Evolutionary conservation across 2,888 invertebrate species (phyloP).

Genomic region (Osmoderma eremita): DNA sequence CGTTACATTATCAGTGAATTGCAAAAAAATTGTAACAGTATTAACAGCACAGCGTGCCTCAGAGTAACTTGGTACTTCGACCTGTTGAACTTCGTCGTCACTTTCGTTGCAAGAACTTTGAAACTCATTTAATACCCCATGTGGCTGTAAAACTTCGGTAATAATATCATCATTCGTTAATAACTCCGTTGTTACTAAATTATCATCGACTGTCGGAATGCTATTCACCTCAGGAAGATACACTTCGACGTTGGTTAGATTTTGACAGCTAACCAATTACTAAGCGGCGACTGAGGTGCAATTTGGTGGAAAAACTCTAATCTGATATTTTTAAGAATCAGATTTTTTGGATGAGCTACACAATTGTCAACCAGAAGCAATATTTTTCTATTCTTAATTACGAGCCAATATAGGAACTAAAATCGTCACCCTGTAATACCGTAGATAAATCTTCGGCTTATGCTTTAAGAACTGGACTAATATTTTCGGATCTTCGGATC

Average conservation of each 20-base stretch:
- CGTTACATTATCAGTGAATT: no score
- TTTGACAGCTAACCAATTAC: neutral
- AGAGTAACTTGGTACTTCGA: constrained; percentile 16
- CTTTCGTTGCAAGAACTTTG: neutral
- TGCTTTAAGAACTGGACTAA: neutral
- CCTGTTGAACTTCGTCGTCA: constrained; percentile 11
- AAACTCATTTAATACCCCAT: neutral
- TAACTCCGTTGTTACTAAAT: constrained; percentile 10
- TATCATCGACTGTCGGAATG: constrained; percentile 15
- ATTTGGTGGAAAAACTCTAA: no score
- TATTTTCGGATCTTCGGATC: no score
- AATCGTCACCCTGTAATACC: neutral
- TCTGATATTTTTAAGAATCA: no score
- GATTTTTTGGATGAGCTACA: neutral
- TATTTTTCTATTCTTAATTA: neutral
- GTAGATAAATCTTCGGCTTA: neutral
- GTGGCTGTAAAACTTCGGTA: neutral
- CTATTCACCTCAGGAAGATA: neutral
- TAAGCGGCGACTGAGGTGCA: no score
- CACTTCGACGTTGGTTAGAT: neutral
- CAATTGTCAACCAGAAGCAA: neutral
- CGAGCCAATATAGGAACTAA: no score
- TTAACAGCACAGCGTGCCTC: constrained; percentile 1
- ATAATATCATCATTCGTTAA: constrained; percentile 15
- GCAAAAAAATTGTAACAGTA: no score